Evolutionary conservation across 2,888 invertebrate genomes (phyloP).

Genomic region (Oligia latruncula): DNA sequence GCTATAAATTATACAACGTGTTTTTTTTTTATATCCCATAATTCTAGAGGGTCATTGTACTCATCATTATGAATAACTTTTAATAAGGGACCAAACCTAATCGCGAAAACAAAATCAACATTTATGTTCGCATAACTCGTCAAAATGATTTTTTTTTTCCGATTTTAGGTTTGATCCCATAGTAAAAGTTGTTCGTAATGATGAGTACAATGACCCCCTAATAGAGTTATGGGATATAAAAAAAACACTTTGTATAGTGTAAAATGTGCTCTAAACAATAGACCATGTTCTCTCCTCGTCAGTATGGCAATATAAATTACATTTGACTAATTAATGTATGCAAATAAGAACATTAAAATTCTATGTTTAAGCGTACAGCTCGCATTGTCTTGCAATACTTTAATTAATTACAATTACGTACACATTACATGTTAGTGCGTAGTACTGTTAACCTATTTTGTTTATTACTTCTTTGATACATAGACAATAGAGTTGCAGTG

Average conservation of each 20-base stretch:
- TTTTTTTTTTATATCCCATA: no score
- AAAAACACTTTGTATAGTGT: not conserved
- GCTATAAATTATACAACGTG: no score
- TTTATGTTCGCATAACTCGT: no score
- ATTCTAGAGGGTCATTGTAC: no score
- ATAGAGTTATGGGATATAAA: no score
- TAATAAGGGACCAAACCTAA: no score
- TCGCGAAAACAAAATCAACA: no score
- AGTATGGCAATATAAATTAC: constrained; percentile 41
- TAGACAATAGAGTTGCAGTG: constrained; percentile 42
- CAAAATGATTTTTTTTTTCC: no score
- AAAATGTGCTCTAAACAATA: constrained; percentile 12
- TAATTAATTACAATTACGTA: constrained; percentile 36
- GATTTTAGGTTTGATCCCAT: no score
- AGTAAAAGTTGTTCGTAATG: no score
- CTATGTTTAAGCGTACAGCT: constrained; percentile 27
- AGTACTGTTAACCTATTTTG: constrained; percentile 50
- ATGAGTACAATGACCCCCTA: no score
- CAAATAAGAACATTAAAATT: constrained; percentile 46
- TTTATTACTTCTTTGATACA: constrained; percentile 37
- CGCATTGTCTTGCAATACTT: constrained; percentile 49
- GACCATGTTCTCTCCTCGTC: constrained; percentile 10
- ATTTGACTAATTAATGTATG: constrained; percentile 53
- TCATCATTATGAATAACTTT: no score
- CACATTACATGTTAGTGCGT: constrained; percentile 20